These are phyloP conservation scores for Scelioninae gen. 1 DNA, from an alignment of 2,888 invertebrate species.

Conservation along the genomic window DNA sequence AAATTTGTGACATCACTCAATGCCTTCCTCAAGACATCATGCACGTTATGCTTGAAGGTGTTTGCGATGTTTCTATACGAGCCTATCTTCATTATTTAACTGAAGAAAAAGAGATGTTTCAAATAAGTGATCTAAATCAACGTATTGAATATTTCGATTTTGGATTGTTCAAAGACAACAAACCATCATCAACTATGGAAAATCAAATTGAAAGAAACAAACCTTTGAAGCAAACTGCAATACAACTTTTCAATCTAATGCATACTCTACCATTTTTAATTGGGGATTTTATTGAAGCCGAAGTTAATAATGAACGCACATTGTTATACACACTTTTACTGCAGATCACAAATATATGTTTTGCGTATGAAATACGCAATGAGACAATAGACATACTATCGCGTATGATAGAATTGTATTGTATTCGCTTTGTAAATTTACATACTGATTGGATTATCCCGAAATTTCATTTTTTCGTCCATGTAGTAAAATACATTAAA, in stretches of 20 bases:
- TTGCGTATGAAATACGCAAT: constrained; percentile 27
- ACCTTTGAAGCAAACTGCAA: constrained; percentile 23
- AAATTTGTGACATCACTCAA: neutral
- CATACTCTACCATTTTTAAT: constrained; percentile 14
- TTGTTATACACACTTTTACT: constrained; percentile 19
- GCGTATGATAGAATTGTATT: constrained; percentile 69
- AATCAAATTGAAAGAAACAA: neutral
- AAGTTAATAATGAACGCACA: constrained; percentile 5
- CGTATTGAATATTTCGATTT: neutral
- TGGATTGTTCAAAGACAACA: neutral
- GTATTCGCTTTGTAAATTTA: constrained; percentile 60
- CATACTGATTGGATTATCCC: constrained; percentile 16
- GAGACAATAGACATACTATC: constrained; percentile 60
- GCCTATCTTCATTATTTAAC: neutral
- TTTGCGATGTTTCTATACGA: neutral
- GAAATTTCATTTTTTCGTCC: constrained; percentile 31
- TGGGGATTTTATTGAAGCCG: neutral
- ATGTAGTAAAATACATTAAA: constrained; percentile 18
- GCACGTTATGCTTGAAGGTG: constrained; percentile 7
- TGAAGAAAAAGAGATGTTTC: neutral
- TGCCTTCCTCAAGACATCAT: neutral
- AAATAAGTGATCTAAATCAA: neutral
- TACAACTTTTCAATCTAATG: constrained; percentile 18
- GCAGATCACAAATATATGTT: constrained; percentile 32
- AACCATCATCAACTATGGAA: neutral